Evolutionary conservation across 2,113 vertebrate species (phyloP).

Genomic region (Anolis sagrei): DNA sequence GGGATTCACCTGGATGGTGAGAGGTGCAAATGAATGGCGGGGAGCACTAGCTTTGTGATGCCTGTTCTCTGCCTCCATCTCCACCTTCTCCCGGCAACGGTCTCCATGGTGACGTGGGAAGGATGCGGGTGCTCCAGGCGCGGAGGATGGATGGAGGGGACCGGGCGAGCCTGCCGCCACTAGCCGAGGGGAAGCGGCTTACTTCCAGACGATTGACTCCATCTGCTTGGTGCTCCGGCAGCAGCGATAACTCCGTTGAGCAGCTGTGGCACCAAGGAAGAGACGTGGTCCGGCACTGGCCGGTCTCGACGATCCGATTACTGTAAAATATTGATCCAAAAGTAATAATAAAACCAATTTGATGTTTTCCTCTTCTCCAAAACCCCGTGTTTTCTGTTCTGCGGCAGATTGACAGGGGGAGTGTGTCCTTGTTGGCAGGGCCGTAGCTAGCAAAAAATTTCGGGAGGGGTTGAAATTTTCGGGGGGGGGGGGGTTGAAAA

Average conservation of each 20-base stretch:
- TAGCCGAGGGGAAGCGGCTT: neutral
- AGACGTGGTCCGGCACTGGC: too few relatives aligned
- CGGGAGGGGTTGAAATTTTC: too few relatives aligned
- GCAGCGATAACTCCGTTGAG: neutral
- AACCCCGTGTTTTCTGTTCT: too few relatives aligned
- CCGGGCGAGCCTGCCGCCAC: slow-evolving; percentile 1
- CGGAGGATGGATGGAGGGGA: too few relatives aligned
- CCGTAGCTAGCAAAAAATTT: too few relatives aligned
- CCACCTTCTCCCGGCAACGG: neutral
- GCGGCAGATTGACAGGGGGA: too few relatives aligned
- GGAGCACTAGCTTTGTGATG: neutral
- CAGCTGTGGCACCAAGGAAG: neutral
- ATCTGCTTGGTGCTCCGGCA: slow-evolving; percentile 1
- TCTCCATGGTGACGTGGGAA: slow-evolving; percentile 4
- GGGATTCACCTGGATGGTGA: neutral
- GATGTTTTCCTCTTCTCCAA: too few relatives aligned
- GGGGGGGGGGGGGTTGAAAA: too few relatives aligned
- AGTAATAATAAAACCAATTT: too few relatives aligned
- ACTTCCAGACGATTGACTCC: slow-evolving; percentile 21
- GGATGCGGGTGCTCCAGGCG: neutral
- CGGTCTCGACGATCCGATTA: too few relatives aligned
- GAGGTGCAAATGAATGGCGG: neutral
- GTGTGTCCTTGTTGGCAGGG: too few relatives aligned
- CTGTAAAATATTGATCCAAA: too few relatives aligned
- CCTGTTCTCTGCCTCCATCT: neutral